Evolutionary conservation across 2,888 invertebrate species (phyloP), one percentile per base, ranked within the genome.

Genomic region (Acronicta alni): DNA sequence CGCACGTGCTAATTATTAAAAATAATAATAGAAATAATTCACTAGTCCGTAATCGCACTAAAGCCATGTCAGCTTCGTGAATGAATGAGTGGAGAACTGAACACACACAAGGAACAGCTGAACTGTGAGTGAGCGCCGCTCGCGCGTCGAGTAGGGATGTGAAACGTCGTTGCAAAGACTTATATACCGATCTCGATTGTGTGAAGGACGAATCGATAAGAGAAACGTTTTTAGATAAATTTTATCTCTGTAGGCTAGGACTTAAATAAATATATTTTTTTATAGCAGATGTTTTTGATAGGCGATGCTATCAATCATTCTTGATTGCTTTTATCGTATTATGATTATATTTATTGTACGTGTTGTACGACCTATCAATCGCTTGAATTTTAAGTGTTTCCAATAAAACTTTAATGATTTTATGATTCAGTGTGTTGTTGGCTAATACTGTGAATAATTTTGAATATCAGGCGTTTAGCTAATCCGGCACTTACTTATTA

Each of bases 11-110:
- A 81, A 81, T 81, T 87, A 90, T 85, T 86, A 90, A 88, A 83
- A 93, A 92, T 87, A 93, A 88, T 70, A 93, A 85, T 63, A 93
- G 77, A 79, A 93, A 91, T 82, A 92, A 79, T 72, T 88, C 85
- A 84, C 87, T 93, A 93, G 93, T 93, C 93, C 93, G 91, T 89
- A 84, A 82, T 41, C 79, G 75, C 84, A 83, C 86, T 60, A 64
- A 58, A 78, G 89, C 92, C 93, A 93, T 93, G 76, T 77, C 85
- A 72, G 65, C 75, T 49, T 56, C 68, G 77, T 61, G 70, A 65
- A 64, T 67, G 70, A 77, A 69, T 63, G 76, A 70, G 67, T 66
- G 73, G 35, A 35, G 35, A 35, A 35, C 35, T 35, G 35, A 35
- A 35, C 30, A 3, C 9, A 30, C 30, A 30, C 35, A n/a, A 35